phyloP scores from a whole-genome alignment of 2,797 vertebrate species.

The Gephyroberyx darwinii region DNA sequence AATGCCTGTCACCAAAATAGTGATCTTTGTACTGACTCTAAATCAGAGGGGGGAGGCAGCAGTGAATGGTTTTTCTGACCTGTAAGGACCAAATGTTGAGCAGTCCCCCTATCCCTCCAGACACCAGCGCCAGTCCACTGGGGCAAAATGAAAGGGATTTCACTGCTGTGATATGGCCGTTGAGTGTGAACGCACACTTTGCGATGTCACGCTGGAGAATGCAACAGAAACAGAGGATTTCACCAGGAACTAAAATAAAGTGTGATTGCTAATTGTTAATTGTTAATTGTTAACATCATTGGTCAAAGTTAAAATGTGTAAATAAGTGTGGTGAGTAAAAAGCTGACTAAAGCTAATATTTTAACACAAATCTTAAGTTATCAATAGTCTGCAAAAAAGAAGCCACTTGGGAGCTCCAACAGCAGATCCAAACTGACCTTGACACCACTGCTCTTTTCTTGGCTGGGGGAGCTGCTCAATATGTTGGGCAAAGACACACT shows the following conservation, averaged over 20 bases:
- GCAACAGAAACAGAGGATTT: constrained; percentile 18
- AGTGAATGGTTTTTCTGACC: constrained; percentile 64
- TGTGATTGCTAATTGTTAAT: not conserved
- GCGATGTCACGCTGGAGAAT: constrained; percentile 70
- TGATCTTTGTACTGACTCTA: constrained; percentile 4
- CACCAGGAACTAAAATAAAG: not conserved
- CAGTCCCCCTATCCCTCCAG: constrained; percentile 84
- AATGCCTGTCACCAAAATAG: not conserved
- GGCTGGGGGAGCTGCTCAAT: constrained; percentile 64
- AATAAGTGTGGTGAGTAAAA: not conserved
- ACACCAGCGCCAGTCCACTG: constrained; percentile 80
- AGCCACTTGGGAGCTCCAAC: not conserved
- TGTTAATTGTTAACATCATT: not conserved
- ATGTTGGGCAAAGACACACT: constrained; percentile 76
- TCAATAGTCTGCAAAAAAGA: not conserved
- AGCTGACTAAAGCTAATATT: not conserved
- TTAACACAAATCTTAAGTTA: not conserved
- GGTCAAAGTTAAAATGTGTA: not conserved
- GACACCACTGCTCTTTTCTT: constrained; percentile 69
- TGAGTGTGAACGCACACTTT: constrained; percentile 82
- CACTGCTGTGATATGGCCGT: constrained; percentile 84
- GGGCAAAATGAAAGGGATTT: constrained; percentile 84
- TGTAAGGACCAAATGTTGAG: constrained; percentile 87
- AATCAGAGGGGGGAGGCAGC: not conserved
- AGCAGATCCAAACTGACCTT: constrained; percentile 71